Conservation (phyloP, 2,797 vertebrate genomes). For the Menidia menidia region DNA sequence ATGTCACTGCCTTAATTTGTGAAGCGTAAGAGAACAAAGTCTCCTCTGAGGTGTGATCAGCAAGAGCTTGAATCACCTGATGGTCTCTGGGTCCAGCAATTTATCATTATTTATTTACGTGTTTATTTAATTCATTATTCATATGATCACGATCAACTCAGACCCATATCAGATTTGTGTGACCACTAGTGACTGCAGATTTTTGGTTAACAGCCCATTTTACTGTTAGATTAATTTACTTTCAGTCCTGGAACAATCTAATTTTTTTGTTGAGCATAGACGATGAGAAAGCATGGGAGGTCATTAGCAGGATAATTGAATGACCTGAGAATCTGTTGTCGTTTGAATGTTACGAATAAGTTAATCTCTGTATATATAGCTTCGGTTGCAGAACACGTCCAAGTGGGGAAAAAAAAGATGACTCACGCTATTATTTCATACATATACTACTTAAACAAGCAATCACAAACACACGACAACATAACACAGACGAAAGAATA, state of each 20-base stretch:
- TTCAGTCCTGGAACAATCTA: not conserved
- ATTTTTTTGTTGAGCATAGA: slow-evolving; percentile 11
- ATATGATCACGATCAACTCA: too few species aligned
- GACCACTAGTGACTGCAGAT: not conserved
- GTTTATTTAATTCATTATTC: too few species aligned
- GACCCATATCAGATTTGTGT: not conserved
- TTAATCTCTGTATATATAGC: slow-evolving; percentile 52
- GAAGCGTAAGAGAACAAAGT: too few species aligned
- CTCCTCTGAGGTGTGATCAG: too few species aligned
- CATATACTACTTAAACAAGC: slow-evolving; percentile 6
- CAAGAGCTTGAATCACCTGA: too few species aligned
- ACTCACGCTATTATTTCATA: slow-evolving; percentile 39
- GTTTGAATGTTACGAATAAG: slow-evolving; percentile 57
- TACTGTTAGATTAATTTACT: not conserved
- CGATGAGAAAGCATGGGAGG: slow-evolving; percentile 33
- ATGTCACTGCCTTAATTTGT: too few species aligned
- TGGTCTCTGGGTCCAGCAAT: too few species aligned
- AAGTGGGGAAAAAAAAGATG: slow-evolving; percentile 51
- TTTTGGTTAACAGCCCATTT: not conserved
- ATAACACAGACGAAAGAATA: not conserved
- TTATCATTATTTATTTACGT: too few species aligned
- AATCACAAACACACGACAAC: not conserved
- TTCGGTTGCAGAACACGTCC: slow-evolving; percentile 52
- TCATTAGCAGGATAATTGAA: slow-evolving; percentile 46
- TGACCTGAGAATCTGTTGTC: slow-evolving; percentile 45